These are phyloP conservation scores for Periparus ater DNA, from an alignment of 2,797 vertebrate species.

Conservation along the genomic window DNA sequence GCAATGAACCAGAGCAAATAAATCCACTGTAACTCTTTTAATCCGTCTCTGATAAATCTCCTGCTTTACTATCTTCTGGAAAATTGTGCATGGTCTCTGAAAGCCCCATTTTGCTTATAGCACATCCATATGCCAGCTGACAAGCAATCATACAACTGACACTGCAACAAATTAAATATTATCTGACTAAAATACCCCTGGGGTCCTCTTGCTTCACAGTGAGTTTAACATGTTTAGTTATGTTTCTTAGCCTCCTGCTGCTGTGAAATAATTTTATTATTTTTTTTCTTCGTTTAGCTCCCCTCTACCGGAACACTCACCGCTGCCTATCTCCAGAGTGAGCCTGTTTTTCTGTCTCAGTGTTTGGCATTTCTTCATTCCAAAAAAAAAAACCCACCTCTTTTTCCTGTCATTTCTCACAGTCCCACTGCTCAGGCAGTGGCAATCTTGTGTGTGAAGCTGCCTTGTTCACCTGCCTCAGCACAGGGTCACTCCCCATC, in stretches of 20 bases:
- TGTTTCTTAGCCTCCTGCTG: conserved; percentile 48
- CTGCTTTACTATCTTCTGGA: conserved; percentile 44
- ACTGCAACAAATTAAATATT: conserved; percentile 57
- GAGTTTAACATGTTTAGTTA: conserved; percentile 61
- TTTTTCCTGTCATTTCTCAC: not conserved
- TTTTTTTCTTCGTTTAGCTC: not conserved
- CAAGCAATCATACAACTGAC: conserved; percentile 65
- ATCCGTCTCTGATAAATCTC: conserved; percentile 55
- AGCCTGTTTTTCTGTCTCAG: not conserved
- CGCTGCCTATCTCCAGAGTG: not conserved
- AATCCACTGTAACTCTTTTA: conserved; percentile 51
- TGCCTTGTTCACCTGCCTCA: not conserved
- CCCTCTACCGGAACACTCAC: not conserved
- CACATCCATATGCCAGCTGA: conserved; percentile 60
- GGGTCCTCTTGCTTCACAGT: conserved; percentile 46
- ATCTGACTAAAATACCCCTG: conserved; percentile 60
- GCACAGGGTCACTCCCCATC: not conserved
- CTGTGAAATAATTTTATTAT: conserved; percentile 1
- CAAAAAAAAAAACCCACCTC: not conserved
- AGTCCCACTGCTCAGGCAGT: not conserved
- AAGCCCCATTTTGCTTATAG: conserved; percentile 51
- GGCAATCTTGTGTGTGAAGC: not conserved
- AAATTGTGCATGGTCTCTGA: conserved; percentile 39
- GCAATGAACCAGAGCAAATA: conserved; percentile 41
- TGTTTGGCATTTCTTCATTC: not conserved